A percentile compares a stretch with the other conserved stretches of the same genome.
These are phyloP conservation scores for Ectropis grisescens DNA, from an alignment of 1,140 invertebrate species.

Conservation along the genomic window DNA sequence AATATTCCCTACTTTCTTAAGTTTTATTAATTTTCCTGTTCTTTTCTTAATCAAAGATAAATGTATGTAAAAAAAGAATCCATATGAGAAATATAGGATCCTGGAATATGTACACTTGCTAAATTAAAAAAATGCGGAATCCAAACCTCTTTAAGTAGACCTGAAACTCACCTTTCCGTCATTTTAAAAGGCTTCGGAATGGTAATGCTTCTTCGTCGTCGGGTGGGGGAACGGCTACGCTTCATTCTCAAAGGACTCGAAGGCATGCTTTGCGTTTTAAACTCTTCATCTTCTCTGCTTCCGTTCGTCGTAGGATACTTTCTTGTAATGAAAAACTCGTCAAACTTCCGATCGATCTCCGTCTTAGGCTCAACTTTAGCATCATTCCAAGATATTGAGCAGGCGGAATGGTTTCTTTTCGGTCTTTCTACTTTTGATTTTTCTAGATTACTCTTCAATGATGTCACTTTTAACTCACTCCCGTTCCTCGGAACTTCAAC, in stretches of 20 bases:
- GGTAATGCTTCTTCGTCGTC: slow-evolving; percentile 63
- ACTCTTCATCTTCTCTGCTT: slow-evolving; percentile 26
- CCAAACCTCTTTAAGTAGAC: too few relatives aligned
- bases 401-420: slow-evolving; percentile 56
- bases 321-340: slow-evolving; percentile 42
- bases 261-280: slow-evolving; percentile 68
- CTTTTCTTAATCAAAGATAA: too few relatives aligned
- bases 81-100: too few relatives aligned
- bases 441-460: slow-evolving; percentile 22
- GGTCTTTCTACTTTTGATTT: slow-evolving; percentile 27
- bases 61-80: too few relatives aligned
- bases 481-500: slow-evolving; percentile 6
- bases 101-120: too few relatives aligned
- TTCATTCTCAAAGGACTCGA: slow-evolving; percentile 65
- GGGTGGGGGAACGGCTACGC: slow-evolving; percentile 23
- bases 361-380: slow-evolving; percentile 34
- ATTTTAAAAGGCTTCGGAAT: slow-evolving; percentile 77
- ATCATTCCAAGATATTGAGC: slow-evolving; percentile 63
- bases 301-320: slow-evolving; percentile 16
- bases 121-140: too few relatives aligned
- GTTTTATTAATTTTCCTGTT: too few relatives aligned
- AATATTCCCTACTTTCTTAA: too few relatives aligned
- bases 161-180: slow-evolving; percentile 71
- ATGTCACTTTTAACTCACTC: slow-evolving; percentile 18
- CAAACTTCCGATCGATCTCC: slow-evolving; percentile 49